phyloP scores from a whole-genome alignment of 1,140 invertebrate genomes.

The Cotesia glomerata region DNA sequence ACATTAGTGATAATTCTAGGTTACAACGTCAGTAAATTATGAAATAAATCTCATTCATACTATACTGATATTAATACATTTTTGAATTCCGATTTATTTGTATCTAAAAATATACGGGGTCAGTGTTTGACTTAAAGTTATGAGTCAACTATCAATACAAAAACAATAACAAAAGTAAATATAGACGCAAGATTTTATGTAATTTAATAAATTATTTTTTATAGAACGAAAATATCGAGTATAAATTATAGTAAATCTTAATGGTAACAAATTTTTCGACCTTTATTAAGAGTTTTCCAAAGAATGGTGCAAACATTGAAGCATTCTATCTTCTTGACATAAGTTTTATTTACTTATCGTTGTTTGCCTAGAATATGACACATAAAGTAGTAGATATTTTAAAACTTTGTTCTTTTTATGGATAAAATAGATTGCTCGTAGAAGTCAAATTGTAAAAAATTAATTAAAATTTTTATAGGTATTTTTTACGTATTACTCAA shows the following conservation, averaged over 20 bases:
- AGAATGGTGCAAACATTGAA: constrained; percentile 19
- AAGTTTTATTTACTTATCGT: constrained; percentile 24
- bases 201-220: not conserved
- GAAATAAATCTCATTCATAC: constrained; percentile 5
- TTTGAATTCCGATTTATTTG: not conserved
- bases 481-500: too few relatives aligned
- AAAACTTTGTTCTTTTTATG: too few relatives aligned
- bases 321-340: not conserved
- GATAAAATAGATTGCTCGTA: too few relatives aligned
- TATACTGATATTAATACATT: not conserved
- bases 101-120: not conserved
- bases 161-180: not conserved
- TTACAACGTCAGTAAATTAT: not conserved
- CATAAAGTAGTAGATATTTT: not conserved
- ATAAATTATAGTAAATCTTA: too few relatives aligned
- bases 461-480: too few relatives aligned
- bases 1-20: not conserved
- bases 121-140: not conserved
- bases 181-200: not conserved
- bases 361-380: not conserved
- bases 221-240: too few relatives aligned
- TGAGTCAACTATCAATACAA: not conserved
- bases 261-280: not conserved
- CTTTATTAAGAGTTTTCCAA: constrained; percentile 24
- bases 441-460: too few relatives aligned